Evolutionary conservation across 1,140 invertebrate species (phyloP), one percentile per base, ranked within the genome.

Genomic region (Calosoma granatense): DNA sequence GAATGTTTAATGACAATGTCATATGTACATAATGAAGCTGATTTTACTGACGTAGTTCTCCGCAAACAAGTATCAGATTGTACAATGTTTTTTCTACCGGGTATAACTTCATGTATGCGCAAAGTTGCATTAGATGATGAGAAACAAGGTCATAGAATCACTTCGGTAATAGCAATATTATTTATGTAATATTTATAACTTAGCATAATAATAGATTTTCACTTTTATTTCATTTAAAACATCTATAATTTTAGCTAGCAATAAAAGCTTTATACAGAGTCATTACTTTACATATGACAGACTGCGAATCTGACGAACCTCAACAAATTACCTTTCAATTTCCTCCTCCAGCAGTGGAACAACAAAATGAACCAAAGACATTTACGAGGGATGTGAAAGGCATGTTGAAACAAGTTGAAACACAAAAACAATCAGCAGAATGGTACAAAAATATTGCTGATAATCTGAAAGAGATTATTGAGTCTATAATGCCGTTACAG

Each of bases 1-100:
- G 68, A 82, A 51, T 76, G 79, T 60, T 62, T 84, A 20, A 79
- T 79, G 68, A 65, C 75, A 21, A 69, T 83, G 39, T 76, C 77
- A n/a, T 72, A 76, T 59, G 72, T 79, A 4, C 74, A 81, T 54
- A 67, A 77, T 59, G 59, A 70, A 58, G 58, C 64, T 41, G 69
- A 76, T 61, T 57, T 60, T 39, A 61, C 64, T 64, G 68, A 78
- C 68, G 54, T 68, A 59, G 65, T 72, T 59, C 56, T 79, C 41
- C 62, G 72, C 61, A 55, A 65, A 56, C 69, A 75, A 71, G 72
- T 81, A 26, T 76, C 78, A 12, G 73, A 82, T 62, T 72, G 80
- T 54, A 69, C 82, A 6, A 78, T 80, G 65, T 71, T 78, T 62
- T 81, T 83, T 60, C 62, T 86, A 22, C 85, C 84, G 3, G 84